Evolutionary conservation across 2,113 vertebrate genomes (phyloP).

Genomic region (Struthidea cinerea): DNA sequence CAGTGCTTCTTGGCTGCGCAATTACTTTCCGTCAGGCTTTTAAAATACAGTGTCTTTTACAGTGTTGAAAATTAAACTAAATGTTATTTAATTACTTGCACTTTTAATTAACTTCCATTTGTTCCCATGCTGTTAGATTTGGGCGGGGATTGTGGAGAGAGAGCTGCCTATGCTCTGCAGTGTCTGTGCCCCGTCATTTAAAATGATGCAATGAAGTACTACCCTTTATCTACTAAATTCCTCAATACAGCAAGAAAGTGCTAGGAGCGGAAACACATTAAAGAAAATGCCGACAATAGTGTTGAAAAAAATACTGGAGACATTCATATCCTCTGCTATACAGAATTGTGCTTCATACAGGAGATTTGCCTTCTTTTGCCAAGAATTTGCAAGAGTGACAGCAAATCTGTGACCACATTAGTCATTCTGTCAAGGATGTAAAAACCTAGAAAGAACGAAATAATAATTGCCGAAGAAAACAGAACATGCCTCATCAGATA

Average conservation of each 20-base stretch:
- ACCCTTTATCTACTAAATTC: not conserved
- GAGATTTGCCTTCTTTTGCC: constrained; percentile 3
- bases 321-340: not conserved
- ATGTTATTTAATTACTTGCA: not conserved
- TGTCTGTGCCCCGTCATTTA: not conserved
- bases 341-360: not conserved
- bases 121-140: not conserved
- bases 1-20: not conserved
- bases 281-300: not conserved
- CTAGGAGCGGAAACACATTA: not conserved
- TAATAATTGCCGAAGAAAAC: not conserved
- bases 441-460: constrained; percentile 20
- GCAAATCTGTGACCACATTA: not conserved
- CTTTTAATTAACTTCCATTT: not conserved
- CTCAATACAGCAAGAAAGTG: not conserved
- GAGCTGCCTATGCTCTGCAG: not conserved
- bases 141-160: not conserved
- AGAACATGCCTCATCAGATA: not conserved
- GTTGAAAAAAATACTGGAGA: not conserved
- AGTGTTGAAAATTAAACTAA: not conserved
- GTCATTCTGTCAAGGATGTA: constrained; percentile 10
- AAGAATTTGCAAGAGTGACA: not conserved
- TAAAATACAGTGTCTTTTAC: not conserved
- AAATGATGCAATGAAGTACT: not conserved
- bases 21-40: not conserved